Conservation (phyloP, 1,140 invertebrate species). For the Platorchestia sp. region DNA sequence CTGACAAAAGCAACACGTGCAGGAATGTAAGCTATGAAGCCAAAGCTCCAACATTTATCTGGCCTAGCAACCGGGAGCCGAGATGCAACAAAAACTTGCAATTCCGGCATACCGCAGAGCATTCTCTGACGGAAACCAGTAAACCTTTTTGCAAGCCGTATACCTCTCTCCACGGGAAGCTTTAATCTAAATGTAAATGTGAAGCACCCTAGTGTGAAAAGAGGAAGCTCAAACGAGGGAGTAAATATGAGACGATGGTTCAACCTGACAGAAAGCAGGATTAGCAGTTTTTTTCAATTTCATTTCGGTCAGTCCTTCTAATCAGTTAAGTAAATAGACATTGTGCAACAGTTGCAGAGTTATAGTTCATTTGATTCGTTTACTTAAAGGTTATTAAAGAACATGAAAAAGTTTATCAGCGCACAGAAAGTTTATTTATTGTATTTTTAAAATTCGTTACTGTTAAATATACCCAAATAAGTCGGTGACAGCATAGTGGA, state of each 20-base stretch:
- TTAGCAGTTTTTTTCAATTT: neutral
- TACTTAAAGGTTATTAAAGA: too few relatives aligned
- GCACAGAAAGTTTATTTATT: too few relatives aligned
- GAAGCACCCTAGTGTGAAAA: neutral
- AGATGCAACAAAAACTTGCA: neutral
- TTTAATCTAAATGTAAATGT: slow-evolving; percentile 3
- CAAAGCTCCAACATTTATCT: slow-evolving; percentile 1
- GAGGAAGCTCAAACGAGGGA: neutral
- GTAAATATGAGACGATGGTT: neutral
- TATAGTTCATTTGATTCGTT: too few relatives aligned
- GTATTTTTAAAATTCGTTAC: too few relatives aligned
- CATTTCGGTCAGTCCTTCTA: neutral
- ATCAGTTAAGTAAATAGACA: too few relatives aligned
- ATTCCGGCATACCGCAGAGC: neutral
- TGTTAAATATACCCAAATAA: too few relatives aligned
- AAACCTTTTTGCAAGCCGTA: neutral
- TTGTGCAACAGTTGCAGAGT: too few relatives aligned
- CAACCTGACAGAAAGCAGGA: neutral
- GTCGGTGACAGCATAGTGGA: too few relatives aligned
- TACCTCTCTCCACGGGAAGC: neutral
- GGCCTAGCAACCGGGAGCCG: neutral
- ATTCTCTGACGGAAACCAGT: neutral
- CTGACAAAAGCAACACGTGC: neutral
- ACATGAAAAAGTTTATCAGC: too few relatives aligned
- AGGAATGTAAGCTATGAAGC: neutral